Evolutionary conservation across 2,113 vertebrate genomes (phyloP).

Genomic region (Bos indicus): DNA sequence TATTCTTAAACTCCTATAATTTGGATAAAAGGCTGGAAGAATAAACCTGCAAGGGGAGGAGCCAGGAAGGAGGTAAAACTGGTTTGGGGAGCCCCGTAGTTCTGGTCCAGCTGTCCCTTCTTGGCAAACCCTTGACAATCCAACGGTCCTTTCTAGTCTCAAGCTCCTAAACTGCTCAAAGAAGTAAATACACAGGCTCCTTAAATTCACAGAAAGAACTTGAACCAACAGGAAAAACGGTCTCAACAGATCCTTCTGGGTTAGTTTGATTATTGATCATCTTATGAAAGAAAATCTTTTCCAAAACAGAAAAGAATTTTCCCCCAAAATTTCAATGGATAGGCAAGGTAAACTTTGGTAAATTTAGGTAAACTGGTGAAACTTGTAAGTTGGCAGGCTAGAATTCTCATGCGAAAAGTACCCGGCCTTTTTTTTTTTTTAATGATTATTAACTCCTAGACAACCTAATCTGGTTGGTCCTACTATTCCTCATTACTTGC

Average conservation of each 20-base stretch:
- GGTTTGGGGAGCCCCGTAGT: background rate
- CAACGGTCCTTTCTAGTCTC: background rate
- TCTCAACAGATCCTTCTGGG: slow-evolving; percentile 12
- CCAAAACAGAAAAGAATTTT: background rate
- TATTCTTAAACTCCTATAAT: background rate
- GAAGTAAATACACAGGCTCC: background rate
- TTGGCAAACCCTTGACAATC: background rate
- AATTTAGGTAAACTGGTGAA: background rate
- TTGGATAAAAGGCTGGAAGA: background rate
- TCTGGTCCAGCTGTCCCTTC: background rate
- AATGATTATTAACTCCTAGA: background rate
- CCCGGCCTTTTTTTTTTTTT: background rate
- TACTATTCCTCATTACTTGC: background rate
- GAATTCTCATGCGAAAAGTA: slow-evolving; percentile 1
- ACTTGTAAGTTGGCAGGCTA: background rate
- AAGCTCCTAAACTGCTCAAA: background rate
- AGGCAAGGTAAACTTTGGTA: background rate
- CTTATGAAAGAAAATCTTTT: slow-evolving; percentile 14
- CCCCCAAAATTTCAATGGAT: background rate
- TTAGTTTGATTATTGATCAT: slow-evolving; percentile 6
- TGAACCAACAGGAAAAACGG: background rate
- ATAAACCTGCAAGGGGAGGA: background rate
- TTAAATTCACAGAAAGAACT: background rate
- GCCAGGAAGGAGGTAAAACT: background rate
- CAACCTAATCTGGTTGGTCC: background rate